A percentile compares a stretch with the other conserved stretches of the same genome.
phyloP scores from a whole-genome alignment of 2,888 invertebrate species.

The Trichogramma evanescens region DNA sequence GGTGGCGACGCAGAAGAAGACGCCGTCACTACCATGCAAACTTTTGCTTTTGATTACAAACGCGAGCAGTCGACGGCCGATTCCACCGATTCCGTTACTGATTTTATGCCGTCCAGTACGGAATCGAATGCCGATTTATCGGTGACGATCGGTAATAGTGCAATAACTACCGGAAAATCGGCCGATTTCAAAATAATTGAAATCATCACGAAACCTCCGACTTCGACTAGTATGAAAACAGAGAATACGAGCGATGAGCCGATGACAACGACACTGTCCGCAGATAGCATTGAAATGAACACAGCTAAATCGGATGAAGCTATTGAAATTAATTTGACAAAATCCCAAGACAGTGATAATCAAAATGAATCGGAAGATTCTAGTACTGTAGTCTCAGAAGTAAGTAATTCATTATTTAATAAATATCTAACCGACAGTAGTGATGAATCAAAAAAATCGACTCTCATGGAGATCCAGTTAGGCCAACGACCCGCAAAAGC shows the following conservation, averaged over 20 bases:
- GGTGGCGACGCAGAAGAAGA: no score
- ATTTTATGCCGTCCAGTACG: constrained; percentile 15
- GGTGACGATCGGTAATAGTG: constrained; percentile 11
- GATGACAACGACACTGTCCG: neutral
- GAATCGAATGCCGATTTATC: constrained; percentile 22
- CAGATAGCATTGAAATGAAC: neutral
- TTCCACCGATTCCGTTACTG: neutral
- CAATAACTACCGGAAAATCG: no score
- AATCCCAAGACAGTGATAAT: no score
- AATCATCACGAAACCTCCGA: neutral
- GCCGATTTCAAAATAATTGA: no score
- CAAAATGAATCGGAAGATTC: constrained; percentile 12
- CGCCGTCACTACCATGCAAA: no score
- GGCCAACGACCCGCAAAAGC: constrained; percentile 1
- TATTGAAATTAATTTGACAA: no score
- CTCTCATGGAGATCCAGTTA: constrained; percentile 10
- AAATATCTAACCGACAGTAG: constrained; percentile 9
- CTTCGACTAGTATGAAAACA: neutral
- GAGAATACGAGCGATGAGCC: neutral
- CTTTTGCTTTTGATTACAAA: no score
- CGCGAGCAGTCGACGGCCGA: neutral
- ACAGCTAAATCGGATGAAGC: neutral
- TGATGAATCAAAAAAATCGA: constrained; percentile 13
- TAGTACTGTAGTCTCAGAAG: constrained; percentile 6
- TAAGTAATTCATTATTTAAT: constrained; percentile 19